Percentiles rank a stretch among this genome's conserved stretches.
Evolutionary conservation across 2,797 vertebrate genomes (phyloP).

Genomic region (Hippoglossus hippoglossus): DNA sequence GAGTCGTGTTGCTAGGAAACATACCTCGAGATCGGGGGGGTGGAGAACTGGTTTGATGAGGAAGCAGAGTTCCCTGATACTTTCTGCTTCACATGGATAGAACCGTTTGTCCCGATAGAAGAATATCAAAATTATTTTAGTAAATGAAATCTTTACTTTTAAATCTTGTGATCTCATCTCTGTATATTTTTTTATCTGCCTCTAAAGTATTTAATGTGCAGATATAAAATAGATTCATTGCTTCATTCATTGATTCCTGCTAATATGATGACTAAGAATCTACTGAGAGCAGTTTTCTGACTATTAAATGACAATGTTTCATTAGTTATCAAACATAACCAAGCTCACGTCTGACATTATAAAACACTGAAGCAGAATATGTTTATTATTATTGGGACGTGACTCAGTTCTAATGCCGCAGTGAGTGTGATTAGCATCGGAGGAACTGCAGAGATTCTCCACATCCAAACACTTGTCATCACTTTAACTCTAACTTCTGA

Average conservation of each 20-base stretch:
- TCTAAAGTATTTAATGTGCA: not conserved
- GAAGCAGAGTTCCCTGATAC: slow-evolving; percentile 64
- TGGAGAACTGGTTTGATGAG: slow-evolving; percentile 70
- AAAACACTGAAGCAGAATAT: not conserved
- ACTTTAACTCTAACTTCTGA: slow-evolving; percentile 35
- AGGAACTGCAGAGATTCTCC: not conserved
- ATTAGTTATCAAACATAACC: too few species aligned
- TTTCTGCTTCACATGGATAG: slow-evolving; percentile 58
- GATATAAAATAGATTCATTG: not conserved
- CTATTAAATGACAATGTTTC: too few species aligned
- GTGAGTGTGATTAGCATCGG: not conserved
- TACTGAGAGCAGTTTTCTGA: slow-evolving; percentile 4
- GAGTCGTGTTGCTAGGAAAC: slow-evolving; percentile 84
- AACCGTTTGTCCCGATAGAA: slow-evolving; percentile 27
- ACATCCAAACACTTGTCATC: slow-evolving; percentile 15
- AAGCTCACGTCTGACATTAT: slow-evolving; percentile 14
- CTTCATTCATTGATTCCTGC: not conserved
- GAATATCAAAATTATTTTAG: slow-evolving; percentile 28
- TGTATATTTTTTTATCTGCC: slow-evolving; percentile 10
- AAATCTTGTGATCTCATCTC: slow-evolving; percentile 18
- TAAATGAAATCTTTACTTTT: slow-evolving; percentile 40
- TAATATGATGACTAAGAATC: not conserved
- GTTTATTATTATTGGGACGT: too few species aligned
- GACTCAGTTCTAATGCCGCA: not conserved
- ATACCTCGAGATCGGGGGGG: slow-evolving; percentile 69